Conservation (phyloP, 2,797 vertebrate species). For the Champsocephalus esox region DNA sequence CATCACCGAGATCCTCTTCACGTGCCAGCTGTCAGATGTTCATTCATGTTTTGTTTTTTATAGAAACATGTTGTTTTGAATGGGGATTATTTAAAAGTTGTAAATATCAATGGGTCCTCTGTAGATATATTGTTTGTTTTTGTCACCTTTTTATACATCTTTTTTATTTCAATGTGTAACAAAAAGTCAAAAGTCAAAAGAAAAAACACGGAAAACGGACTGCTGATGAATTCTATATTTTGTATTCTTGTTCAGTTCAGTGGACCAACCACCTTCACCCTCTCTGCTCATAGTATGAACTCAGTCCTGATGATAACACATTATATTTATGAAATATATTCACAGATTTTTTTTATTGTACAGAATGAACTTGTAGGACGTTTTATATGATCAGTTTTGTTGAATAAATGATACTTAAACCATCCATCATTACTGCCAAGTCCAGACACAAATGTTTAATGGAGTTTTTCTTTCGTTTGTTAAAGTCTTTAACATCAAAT, state of each 20-base stretch:
- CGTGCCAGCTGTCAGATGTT: background rate
- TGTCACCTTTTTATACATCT: conserved; percentile 31
- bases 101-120: conserved; percentile 66
- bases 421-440: background rate
- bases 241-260: conserved; percentile 23
- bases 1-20: conserved; percentile 10
- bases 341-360: conserved; percentile 24
- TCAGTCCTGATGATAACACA: background rate
- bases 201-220: too few species aligned
- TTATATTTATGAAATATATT: conserved; percentile 11
- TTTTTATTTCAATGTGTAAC: conserved; percentile 21
- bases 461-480: background rate
- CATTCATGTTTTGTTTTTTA: conserved; percentile 13
- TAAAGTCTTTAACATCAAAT: too few species aligned
- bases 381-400: background rate
- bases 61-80: conserved; percentile 15
- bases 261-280: conserved; percentile 27
- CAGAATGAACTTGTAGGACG: background rate
- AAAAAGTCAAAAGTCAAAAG: conserved; percentile 17
- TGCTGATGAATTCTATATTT: conserved; percentile 8
- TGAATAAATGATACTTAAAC: background rate
- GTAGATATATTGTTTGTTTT: conserved; percentile 63
- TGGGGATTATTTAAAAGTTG: conserved; percentile 71
- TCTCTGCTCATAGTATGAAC: background rate
- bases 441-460: background rate